These are phyloP conservation scores for Carapus acus DNA, from an alignment of 2,797 vertebrate species.

Conservation along the genomic window DNA sequence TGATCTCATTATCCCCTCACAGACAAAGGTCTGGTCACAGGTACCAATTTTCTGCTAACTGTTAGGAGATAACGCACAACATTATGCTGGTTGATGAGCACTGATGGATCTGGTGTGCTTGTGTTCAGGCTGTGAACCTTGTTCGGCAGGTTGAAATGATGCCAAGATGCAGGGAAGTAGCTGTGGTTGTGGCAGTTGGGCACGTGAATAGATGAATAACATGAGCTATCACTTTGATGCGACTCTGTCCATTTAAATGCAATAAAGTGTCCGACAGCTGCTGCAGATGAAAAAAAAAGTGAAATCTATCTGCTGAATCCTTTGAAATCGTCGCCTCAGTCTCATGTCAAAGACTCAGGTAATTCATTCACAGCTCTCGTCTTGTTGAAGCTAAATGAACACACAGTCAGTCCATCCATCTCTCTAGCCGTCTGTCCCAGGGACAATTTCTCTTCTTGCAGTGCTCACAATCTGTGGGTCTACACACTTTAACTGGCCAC, in stretches of 20 bases:
- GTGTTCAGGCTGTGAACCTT: not conserved
- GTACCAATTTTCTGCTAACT: no score
- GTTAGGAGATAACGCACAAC: no score
- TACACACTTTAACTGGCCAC: conserved; percentile 42
- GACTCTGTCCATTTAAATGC: not conserved
- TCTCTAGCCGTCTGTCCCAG: conserved; percentile 16
- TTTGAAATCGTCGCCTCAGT: conserved; percentile 1
- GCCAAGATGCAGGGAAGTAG: not conserved
- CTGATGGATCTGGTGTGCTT: not conserved
- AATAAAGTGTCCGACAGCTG: not conserved
- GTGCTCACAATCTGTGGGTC: conserved; percentile 57
- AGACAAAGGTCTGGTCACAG: no score
- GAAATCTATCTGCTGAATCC: not conserved
- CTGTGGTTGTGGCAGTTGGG: not conserved
- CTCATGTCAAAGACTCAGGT: not conserved
- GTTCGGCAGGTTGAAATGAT: not conserved
- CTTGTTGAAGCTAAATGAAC: conserved; percentile 5
- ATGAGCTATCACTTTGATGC: not conserved
- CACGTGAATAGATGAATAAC: not conserved
- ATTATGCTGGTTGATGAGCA: not conserved
- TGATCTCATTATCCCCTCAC: no score
- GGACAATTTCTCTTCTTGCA: conserved; percentile 41
- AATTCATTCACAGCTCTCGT: not conserved
- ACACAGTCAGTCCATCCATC: conserved; percentile 12
- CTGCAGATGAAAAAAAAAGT: no score